phyloP scores from a whole-genome alignment of 2,113 vertebrate genomes.

The Bubalus kerabau region DNA sequence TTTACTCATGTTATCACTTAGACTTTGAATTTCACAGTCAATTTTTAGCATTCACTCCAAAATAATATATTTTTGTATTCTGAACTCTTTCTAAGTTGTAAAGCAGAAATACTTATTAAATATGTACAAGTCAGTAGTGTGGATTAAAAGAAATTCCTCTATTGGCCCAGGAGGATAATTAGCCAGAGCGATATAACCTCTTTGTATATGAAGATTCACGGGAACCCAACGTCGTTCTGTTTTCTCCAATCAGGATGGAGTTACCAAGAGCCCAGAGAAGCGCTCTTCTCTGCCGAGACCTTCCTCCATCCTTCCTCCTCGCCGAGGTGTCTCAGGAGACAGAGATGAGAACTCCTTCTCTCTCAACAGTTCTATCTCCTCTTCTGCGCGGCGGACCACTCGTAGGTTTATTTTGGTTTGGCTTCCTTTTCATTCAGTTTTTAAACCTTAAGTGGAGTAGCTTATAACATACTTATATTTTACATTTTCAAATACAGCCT shows the following conservation, averaged over 20 bases:
- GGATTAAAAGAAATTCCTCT: neutral
- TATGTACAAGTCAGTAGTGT: neutral
- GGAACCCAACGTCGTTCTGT: neutral
- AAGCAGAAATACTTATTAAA: neutral
- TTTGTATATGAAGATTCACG: neutral
- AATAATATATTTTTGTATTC: neutral
- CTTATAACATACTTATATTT: neutral
- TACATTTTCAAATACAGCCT: neutral
- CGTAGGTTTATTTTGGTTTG: conserved; percentile 80
- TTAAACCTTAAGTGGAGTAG: neutral
- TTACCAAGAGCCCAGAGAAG: conserved; percentile 92
- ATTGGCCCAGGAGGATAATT: neutral
- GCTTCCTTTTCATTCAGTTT: neutral
- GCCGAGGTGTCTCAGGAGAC: conserved; percentile 86
- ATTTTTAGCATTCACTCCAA: neutral
- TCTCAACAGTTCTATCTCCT: conserved; percentile 92
- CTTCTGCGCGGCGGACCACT: conserved; percentile 92
- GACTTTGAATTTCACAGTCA: neutral
- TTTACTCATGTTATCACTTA: neutral
- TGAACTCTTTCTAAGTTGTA: neutral
- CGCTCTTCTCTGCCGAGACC: conserved; percentile 92
- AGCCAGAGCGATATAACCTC: neutral
- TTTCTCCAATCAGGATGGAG: conserved; percentile 86
- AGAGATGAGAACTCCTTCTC: conserved; percentile 94
- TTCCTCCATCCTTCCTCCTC: conserved; percentile 89